These are phyloP conservation scores for Pristionchus fissidentatus DNA, from an alignment of 2,888 invertebrate species.

Conservation along the genomic window DNA sequence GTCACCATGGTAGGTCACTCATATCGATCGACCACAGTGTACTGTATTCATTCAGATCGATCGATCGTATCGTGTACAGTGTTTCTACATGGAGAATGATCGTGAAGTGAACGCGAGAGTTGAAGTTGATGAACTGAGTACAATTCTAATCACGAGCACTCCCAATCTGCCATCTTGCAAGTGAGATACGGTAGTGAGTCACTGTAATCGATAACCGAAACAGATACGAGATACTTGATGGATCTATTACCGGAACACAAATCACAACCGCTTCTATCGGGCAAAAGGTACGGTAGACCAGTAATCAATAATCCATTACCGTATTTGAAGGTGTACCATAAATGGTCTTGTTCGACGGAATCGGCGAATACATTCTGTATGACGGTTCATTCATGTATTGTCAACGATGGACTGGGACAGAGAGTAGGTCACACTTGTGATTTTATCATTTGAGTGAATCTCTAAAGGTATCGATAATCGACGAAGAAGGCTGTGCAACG, in stretches of 20 bases:
- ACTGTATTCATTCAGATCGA: constrained; percentile 49
- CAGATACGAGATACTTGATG: constrained; percentile 74
- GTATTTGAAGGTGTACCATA: constrained; percentile 68
- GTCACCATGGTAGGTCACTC: constrained; percentile 68
- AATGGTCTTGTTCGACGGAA: constrained; percentile 75
- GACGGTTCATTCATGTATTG: constrained; percentile 74
- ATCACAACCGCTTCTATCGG: constrained; percentile 74
- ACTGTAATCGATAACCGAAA: background rate
- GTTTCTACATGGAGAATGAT: constrained; percentile 74
- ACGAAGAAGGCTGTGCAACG: constrained; percentile 71
- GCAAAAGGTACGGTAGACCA: constrained; percentile 59
- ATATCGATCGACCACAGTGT: background rate
- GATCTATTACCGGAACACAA: constrained; percentile 73
- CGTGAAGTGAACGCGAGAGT: constrained; percentile 69
- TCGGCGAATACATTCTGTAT: constrained; percentile 74
- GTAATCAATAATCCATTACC: background rate
- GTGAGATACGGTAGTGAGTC: constrained; percentile 1
- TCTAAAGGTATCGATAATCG: constrained; percentile 48
- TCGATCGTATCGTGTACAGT: constrained; percentile 72
- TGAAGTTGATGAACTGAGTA: constrained; percentile 56
- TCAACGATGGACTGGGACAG: constrained; percentile 74
- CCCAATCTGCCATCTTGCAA: constrained; percentile 28
- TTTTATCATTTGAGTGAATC: constrained; percentile 57
- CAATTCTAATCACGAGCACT: background rate
- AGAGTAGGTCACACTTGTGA: constrained; percentile 64